Evolutionary conservation across 2,888 invertebrate species (phyloP).

Genomic region (Tetheella fluctuosa): DNA sequence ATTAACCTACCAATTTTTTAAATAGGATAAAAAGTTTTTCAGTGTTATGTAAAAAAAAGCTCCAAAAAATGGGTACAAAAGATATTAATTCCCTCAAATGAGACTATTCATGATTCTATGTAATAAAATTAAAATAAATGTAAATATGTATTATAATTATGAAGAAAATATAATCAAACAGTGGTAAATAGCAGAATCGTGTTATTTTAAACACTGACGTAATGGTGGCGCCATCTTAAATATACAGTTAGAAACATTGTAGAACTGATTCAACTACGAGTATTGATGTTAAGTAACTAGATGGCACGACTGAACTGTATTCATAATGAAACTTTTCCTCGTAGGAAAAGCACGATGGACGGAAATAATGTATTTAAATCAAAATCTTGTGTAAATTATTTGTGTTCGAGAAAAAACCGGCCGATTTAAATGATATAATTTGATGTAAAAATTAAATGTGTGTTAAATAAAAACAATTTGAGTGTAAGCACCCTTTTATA

Average conservation of each 20-base stretch:
- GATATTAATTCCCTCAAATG: too few relatives aligned
- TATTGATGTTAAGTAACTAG: conserved; percentile 39
- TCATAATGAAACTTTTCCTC: neutral
- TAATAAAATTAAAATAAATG: too few relatives aligned
- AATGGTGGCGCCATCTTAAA: conserved; percentile 52
- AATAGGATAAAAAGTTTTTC: conserved; percentile 16
- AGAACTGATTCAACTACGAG: conserved; percentile 19
- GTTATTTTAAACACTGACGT: neutral
- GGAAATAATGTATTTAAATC: neutral
- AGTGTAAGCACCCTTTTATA: neutral
- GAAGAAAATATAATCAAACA: too few relatives aligned
- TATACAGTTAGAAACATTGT: conserved; percentile 27
- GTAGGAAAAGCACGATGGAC: neutral
- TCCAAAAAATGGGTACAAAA: neutral
- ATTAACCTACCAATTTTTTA: conserved; percentile 41
- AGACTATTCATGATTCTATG: too few relatives aligned
- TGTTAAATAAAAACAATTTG: neutral
- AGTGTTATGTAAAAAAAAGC: conserved; percentile 24
- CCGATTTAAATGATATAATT: too few relatives aligned
- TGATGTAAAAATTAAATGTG: neutral
- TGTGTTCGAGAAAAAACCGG: too few relatives aligned
- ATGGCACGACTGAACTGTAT: conserved; percentile 37
- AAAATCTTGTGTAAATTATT: too few relatives aligned
- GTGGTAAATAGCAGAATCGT: too few relatives aligned
- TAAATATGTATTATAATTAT: too few relatives aligned